phyloP scores from a whole-genome alignment of 2,113 vertebrate genomes.

The Urocolius indicus region DNA sequence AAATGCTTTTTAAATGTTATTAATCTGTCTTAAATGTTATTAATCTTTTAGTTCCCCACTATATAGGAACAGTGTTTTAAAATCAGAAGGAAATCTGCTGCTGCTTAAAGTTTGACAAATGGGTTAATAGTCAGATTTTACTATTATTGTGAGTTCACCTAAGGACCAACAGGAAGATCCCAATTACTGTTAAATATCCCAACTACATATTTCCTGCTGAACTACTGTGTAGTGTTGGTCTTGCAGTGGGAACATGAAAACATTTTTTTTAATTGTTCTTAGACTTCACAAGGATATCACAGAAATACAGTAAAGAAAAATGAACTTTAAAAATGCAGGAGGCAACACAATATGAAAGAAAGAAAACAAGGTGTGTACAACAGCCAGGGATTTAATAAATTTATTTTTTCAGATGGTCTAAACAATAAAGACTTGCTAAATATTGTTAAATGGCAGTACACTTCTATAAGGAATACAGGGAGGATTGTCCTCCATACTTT shows the following conservation, averaged over 20 bases:
- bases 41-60: slow-evolving; percentile 71
- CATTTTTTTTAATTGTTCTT: slow-evolving; percentile 17
- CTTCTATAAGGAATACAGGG: background rate
- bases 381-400: background rate
- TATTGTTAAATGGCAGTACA: background rate
- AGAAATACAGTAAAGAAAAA: slow-evolving; percentile 29
- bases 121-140: slow-evolving; percentile 66
- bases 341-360: background rate
- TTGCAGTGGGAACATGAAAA: slow-evolving; percentile 57
- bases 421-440: background rate
- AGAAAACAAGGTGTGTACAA: slow-evolving; percentile 8
- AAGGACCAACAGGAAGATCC: slow-evolving; percentile 57
- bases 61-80: slow-evolving; percentile 61
- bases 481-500: background rate
- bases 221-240: slow-evolving; percentile 22
- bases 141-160: slow-evolving; percentile 60
- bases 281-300: slow-evolving; percentile 23
- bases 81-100: slow-evolving; percentile 61
- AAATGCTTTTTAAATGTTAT: slow-evolving; percentile 50
- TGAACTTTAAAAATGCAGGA: slow-evolving; percentile 49
- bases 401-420: background rate
- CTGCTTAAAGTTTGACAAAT: slow-evolving; percentile 66
- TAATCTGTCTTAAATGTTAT: slow-evolving; percentile 72
- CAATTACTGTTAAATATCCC: slow-evolving; percentile 73
- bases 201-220: slow-evolving; percentile 60